Evolutionary conservation across 2,888 invertebrate species (phyloP).

Genomic region (Dicyrtoma fusca): DNA sequence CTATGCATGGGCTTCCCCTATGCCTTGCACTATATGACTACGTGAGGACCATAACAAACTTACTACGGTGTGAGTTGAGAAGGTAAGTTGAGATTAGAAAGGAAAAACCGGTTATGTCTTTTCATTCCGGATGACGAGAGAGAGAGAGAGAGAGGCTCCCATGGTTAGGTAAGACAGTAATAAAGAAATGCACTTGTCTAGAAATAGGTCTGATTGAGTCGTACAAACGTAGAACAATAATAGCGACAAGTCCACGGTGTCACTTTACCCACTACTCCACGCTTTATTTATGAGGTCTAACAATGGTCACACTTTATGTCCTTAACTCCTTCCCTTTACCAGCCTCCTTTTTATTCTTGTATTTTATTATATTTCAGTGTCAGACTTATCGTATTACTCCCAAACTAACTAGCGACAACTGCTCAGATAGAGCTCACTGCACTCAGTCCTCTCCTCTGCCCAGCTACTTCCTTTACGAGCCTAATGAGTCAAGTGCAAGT

Average conservation of each 20-base stretch:
- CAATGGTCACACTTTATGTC: slow-evolving; percentile 35
- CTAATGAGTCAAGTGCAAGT: too few species aligned
- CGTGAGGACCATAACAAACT: too few species aligned
- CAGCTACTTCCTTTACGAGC: too few species aligned
- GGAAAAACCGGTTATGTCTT: slow-evolving; percentile 28
- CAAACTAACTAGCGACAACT: too few species aligned
- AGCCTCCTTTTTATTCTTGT: not conserved
- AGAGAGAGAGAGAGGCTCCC: not conserved
- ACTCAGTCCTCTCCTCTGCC: too few species aligned
- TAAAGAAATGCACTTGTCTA: slow-evolving; percentile 30
- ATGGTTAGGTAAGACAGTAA: too few species aligned
- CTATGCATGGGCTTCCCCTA: not conserved
- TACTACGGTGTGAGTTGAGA: not conserved
- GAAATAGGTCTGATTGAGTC: slow-evolving; percentile 32
- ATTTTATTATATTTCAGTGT: too few species aligned
- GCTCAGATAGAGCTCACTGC: too few species aligned
- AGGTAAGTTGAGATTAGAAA: not conserved
- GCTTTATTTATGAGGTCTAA: slow-evolving; percentile 29
- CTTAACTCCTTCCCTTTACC: not conserved
- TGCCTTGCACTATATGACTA: not conserved
- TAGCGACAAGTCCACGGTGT: slow-evolving; percentile 33
- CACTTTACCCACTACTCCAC: slow-evolving; percentile 23
- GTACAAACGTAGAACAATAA: slow-evolving; percentile 22
- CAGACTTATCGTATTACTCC: too few species aligned
- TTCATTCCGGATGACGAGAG: not conserved